Conservation (phyloP, 2,797 vertebrate species). For the Dipus sagitta region DNA sequence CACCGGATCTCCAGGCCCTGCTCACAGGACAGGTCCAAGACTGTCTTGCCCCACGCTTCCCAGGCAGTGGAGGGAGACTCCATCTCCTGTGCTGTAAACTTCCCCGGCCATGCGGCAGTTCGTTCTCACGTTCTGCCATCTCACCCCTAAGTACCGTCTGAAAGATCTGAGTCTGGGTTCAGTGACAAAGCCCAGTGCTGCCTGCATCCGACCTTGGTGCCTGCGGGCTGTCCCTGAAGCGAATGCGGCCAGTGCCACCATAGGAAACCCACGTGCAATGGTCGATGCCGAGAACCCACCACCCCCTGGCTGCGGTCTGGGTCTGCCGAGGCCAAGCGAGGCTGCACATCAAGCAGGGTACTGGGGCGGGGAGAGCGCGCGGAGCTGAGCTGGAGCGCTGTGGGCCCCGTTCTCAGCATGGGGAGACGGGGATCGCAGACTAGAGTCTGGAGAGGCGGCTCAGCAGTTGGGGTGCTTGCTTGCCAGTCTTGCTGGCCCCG, state of each 20-base stretch:
- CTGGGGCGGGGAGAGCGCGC: no score
- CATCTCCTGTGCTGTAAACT: background rate
- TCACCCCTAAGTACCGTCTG: background rate
- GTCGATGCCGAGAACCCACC: background rate
- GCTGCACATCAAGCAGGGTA: background rate
- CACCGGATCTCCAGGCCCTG: background rate
- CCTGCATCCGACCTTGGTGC: background rate
- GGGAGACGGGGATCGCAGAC: background rate
- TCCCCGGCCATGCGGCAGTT: background rate
- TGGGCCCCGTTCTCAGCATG: background rate
- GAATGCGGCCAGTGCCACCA: background rate
- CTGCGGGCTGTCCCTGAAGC: background rate
- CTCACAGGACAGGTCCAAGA: background rate
- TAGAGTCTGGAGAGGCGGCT: background rate
- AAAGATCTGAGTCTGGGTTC: background rate
- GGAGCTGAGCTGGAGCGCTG: no score
- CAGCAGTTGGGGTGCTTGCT: no score
- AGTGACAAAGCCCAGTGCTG: no score
- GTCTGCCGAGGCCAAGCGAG: background rate
- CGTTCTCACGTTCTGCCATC: background rate
- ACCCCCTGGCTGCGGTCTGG: background rate
- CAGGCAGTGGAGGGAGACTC: no score
- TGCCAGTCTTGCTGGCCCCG: no score
- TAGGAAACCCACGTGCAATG: background rate
- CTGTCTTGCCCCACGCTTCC: background rate